Evolutionary conservation across 2,797 vertebrate species (phyloP), one percentile per base, ranked within the genome.

Genomic region (Hyperoplus lanceolatus): DNA sequence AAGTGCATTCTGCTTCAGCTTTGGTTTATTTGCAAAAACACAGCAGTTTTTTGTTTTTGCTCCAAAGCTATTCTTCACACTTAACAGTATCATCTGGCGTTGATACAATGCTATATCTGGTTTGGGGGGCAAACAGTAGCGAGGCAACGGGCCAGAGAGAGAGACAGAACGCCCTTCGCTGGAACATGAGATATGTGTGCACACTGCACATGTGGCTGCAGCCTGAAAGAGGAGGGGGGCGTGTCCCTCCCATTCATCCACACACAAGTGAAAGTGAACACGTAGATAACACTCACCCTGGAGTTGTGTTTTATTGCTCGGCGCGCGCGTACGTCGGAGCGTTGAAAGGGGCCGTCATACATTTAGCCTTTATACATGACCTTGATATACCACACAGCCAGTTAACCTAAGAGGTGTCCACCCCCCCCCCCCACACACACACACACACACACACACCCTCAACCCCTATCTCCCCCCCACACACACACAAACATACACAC

Each of bases 161-260:
- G 89, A 86, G 79, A 87, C 77, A 80, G 89, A 86, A 80, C 63
- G 81, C 83, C 87, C 89, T 89, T 91, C 85, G 77, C 77, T 87
- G 86, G 75, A 86, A 86, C 89, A 90, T 88, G 86, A 89, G 90
- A 89, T 91, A 85, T 90, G 83, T 90, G 83, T 85, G 83, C 76
- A 80, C 71, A 39, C 69, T 77, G 80, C 85, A 91, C 89, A 89
- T 92, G 91, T 87, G 90, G 83, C 80, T 74, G 75, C 81, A 83
- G 84, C 18, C 29, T 29, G 29, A 29, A 29, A 63, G 62, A 81
- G 80, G 78, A 77, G 81, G 85, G 90, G 90, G 92, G 91, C 59
- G 87, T 93, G 92, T 92, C 91, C 1, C 59, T 53, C 80, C 81
- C 88, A 84, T 87, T 92, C 85, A 91, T 70, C 77, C 81, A 38